Evolutionary conservation across 2,888 invertebrate genomes (phyloP).

Genomic region (Scrobipalpa costella): DNA sequence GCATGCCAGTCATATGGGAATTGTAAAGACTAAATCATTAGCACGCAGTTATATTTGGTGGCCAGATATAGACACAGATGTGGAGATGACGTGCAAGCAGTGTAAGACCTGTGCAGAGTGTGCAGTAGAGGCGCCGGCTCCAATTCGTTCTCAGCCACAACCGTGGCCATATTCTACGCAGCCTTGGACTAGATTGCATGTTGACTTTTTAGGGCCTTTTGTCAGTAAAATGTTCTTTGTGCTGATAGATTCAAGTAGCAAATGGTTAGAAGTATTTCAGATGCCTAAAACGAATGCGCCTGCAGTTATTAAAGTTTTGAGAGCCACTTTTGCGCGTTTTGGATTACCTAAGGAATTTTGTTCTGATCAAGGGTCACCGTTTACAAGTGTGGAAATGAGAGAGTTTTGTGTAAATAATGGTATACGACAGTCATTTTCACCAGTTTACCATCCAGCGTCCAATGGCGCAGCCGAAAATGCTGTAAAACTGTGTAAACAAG

Average conservation of each 20-base stretch:
- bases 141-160: neutral
- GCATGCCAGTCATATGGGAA: constrained; percentile 1
- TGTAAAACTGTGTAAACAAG: constrained; percentile 27
- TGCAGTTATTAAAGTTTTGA: constrained; percentile 27
- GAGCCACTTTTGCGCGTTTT: constrained; percentile 26
- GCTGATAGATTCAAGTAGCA: constrained; percentile 18
- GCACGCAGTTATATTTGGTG: constrained; percentile 24
- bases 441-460: constrained; percentile 17
- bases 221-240: constrained; percentile 4
- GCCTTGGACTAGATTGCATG: constrained; percentile 10
- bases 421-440: constrained; percentile 20
- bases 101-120: constrained; percentile 2
- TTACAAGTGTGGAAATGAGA: constrained; percentile 10
- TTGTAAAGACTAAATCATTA: constrained; percentile 8
- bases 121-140: neutral
- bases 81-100: neutral
- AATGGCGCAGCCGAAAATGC: constrained; percentile 5
- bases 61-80: constrained; percentile 14
- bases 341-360: constrained; percentile 25
- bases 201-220: constrained; percentile 9
- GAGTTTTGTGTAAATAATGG: constrained; percentile 23
- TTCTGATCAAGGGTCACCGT: constrained; percentile 28
- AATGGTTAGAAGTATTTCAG: constrained; percentile 31
- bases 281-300: constrained; percentile 27
- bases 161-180: constrained; percentile 10